Evolutionary conservation across 2,888 invertebrate species (phyloP), one percentile per base, ranked within the genome.

Genomic region (Plebejus anna): DNA sequence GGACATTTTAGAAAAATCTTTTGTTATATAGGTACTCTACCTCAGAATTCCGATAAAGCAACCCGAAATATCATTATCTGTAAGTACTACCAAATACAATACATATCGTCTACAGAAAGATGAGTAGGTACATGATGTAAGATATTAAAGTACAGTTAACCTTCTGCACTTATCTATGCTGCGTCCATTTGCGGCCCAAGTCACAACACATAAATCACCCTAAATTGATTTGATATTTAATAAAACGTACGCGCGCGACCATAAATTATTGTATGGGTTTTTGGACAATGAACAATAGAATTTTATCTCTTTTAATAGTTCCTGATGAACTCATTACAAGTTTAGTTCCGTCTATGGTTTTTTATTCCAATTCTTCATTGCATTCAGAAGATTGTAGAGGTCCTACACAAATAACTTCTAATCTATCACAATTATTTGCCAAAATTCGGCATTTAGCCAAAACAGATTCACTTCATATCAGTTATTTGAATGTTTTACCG

Each of bases 261-360:
- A 66, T 66, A 66, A 66, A 66, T 66, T 66, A 66, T 66, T 16
- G 1, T 3, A 66, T 66, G 66, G 66, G 66, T 66, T 66, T 66
- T 66, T 66, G 66, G 66, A 66, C 66, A 66, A 66, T 66, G 66
- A 66, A 66, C 66, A 66, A 66, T 66, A 16, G 32, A 66, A 66
- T 36, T 66, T 66, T 66, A 66, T 66, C 66, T 61, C 61, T 66
- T 66, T 66, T 66, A 66, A 66, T 66, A 66, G 32, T 66, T 66
- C 66, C 66, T 66, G 66, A 66, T 66, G 66, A 13, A 66, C 66
- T 66, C 66, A 66, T 66, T 66, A 66, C 66, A 66, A 32, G 66
- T 32, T 36, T 36, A 66, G 66, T 66, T 66, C 66, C 66, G 66
- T 32, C 32, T 13, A 5, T 66, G 66, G 32, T 66, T 66, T 28